Base-by-base conservation (phyloP, 2,888 invertebrate species). In the Malacosoma neustria region DNA sequence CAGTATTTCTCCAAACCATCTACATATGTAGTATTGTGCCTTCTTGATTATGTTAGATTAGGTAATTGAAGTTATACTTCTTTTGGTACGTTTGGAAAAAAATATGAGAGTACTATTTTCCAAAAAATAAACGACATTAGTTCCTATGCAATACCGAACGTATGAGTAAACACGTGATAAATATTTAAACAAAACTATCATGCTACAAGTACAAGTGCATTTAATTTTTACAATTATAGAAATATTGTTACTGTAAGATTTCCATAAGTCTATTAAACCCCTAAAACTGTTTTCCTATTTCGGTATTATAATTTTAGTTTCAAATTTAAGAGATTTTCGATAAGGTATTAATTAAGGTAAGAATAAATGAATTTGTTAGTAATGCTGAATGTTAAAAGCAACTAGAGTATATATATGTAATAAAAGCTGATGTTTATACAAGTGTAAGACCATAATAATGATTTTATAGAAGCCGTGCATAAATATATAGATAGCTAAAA, bases 401-500 rank as follows among this genome's bases (percentile, higher is more conserved):
- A 35, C 14, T 31, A 11, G 35, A 42, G 42, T 40, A 46, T 34
- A 37, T 36, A 43, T n/a, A n/a, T n/a, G n/a, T n/a, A 9, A 22
- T 22, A 22, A 4, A 22, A 22, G 22, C 22, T 22, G 22, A 4
- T 22, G 5, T 22, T 5, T 22, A 9, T 22, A 4, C 7, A n/a
- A n/a, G n/a, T n/a, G 9, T 22, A 22, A 2, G 5, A 22, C 22
- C 4, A 22, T 5, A 2, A 22, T 22, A 22, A 22, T 7, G 35
- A 34, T 40, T 33, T 36, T 39, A 36, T 42, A 50, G 37, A 43
- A 51, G 50, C 52, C 34, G 46, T 46, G 46, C 48, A 33, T 42
- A 41, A 46, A 43, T 35, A 47, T 36, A 43, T 41, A 58, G 33
- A 53, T 39, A 69, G 67, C 69, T 51, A 57, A 40, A 62, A 46